A percentile compares a stretch with the other conserved stretches of the same genome.
Evolutionary conservation across 2,113 vertebrate genomes (phyloP).

Genomic region (Prionailurus bengalensis): DNA sequence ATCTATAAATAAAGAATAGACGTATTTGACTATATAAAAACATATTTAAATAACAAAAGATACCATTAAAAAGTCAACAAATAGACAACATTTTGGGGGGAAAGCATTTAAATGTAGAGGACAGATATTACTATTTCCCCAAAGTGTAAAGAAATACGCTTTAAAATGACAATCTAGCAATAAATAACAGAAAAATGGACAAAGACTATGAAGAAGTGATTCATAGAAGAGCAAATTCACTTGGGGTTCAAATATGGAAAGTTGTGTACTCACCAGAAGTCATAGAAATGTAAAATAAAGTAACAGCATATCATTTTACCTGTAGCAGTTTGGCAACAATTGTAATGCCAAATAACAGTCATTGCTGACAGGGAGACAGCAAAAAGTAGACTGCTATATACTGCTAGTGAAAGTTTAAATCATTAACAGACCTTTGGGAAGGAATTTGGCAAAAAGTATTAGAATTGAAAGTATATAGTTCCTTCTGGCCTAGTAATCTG

Average conservation of each 20-base stretch:
- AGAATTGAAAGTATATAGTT: not conserved
- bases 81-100: not conserved
- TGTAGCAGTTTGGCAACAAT: conserved; percentile 22
- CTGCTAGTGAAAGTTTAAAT: conserved; percentile 46
- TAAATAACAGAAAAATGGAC: not conserved
- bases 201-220: not conserved
- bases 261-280: conserved; percentile 41
- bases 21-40: not conserved
- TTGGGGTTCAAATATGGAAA: not conserved
- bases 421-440: conserved; percentile 63
- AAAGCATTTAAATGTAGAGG: conserved; percentile 15
- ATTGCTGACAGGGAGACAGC: not conserved
- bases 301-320: not conserved
- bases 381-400: conserved; percentile 15
- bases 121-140: not conserved
- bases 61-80: not conserved
- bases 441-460: conserved; percentile 26
- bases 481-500: not conserved
- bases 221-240: not conserved
- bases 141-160: not conserved
- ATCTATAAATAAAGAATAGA: conserved; percentile 8
- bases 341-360: not conserved
- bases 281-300: conserved; percentile 45
- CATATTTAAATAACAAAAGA: conserved; percentile 10
- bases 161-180: not conserved